Base-by-base conservation (phyloP, 2,888 invertebrate genomes). In the Andricus curvator region DNA sequence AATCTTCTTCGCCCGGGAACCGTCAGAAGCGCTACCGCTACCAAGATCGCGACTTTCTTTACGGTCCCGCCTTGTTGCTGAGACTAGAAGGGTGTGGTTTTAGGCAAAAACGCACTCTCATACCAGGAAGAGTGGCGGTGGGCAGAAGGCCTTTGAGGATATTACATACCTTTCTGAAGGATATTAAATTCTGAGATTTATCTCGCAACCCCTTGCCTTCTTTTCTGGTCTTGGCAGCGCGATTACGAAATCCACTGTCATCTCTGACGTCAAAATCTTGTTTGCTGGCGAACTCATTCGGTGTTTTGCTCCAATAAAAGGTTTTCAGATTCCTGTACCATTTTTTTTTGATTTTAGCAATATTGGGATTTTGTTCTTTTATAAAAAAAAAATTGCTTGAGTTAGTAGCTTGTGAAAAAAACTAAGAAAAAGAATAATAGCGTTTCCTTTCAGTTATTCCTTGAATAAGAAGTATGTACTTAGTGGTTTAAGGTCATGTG, bases 181-280 rank as follows among this genome's bases (percentile, higher is more conserved):
- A 91, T 91, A 91, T 92, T 91, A 90, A 90, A 91, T 91, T 90
- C 89, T 87, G 86, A 89, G 90, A 91, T 91, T 91, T 90, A 90
- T 90, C 89, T 89, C 88, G 84, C 84, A 33, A 76, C 51, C 48
- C 25, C 41, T 37, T 25, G 60, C 65, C 33, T 33, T 22, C 74
- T 62, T 62, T 68, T 41, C 60, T 77, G 76, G 77, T 79, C 84
- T 85, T 81, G 82, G 78, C 77, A 70, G 80, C 78, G 80, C 80
- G 84, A 84, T 86, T 87, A 86, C 82, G 77, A 77, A 82, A 44
- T 20, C 44, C 22, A 29, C 68, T 29, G 25, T 29, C 51, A 67
- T 70, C 56, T 80, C 64, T 48, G 76, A 70, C 70, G 74, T 77
- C 76, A 78, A 56, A 66, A 76, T 66, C 62, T 62, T 62, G 62